A percentile compares a stretch with the other conserved stretches of the same genome.
Conservation (phyloP, 2,888 invertebrate genomes). For the Tortrix viridana region DNA sequence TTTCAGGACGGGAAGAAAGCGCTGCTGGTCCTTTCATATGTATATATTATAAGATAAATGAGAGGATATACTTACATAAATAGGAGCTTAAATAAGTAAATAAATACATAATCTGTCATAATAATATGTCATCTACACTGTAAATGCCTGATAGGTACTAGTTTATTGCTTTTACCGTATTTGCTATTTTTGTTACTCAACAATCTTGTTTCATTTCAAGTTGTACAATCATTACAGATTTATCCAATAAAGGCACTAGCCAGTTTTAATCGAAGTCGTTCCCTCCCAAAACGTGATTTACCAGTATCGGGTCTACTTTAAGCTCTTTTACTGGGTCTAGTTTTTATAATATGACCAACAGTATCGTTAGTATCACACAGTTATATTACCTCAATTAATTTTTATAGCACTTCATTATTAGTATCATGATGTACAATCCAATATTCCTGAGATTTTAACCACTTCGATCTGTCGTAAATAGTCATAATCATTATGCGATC, state of each 20-base stretch:
- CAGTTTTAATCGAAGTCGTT: slow-evolving; percentile 8
- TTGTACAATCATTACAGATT: slow-evolving; percentile 21
- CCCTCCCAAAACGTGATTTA: slow-evolving; percentile 10
- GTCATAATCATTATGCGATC: slow-evolving; percentile 4
- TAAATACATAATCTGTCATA: too few relatives aligned
- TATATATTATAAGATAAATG: too few relatives aligned
- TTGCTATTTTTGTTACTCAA: slow-evolving; percentile 13
- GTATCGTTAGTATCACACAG: slow-evolving; percentile 6
- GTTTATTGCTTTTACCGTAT: slow-evolving; percentile 17
- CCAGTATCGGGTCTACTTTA: neutral
- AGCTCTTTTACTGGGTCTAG: neutral
- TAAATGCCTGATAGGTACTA: slow-evolving; percentile 4
- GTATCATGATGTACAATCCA: neutral
- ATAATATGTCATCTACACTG: slow-evolving; percentile 2
- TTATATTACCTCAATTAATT: neutral
- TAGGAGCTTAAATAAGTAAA: too few relatives aligned
- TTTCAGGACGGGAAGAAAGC: too few relatives aligned
- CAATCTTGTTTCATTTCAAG: slow-evolving; percentile 26
- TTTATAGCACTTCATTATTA: too few relatives aligned
- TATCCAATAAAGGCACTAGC: slow-evolving; percentile 16
- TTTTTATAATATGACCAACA: neutral
- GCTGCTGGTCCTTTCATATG: too few relatives aligned
- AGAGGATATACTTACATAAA: too few relatives aligned
- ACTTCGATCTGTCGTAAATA: slow-evolving; percentile 2
- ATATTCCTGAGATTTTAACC: slow-evolving; percentile 3